Base-by-base conservation (phyloP, 2,113 vertebrate species). In the Girardinichthys multiradiatus region DNA sequence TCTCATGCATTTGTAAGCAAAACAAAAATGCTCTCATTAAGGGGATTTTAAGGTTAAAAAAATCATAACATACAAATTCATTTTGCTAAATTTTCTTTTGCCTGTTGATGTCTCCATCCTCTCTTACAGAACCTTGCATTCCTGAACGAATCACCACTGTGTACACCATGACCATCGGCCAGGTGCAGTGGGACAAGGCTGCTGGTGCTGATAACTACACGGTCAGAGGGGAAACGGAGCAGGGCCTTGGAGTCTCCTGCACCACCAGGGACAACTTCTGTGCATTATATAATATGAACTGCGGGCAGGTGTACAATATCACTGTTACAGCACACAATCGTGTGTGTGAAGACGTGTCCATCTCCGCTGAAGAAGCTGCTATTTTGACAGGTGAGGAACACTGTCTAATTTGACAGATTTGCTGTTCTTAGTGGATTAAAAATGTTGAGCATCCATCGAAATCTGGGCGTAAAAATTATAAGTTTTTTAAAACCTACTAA, bases 221-320 rank as follows among this genome's bases (percentile, higher is more conserved):
- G 0, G 91, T 79, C 0, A 63, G 12, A 10, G 94, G 86, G 1
- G 69, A 79, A 17, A 93, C 93, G 1, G 70, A 70, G 0, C 35
- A 91, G 65, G 95, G 94, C 71, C 77, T 85, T 33, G 28, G 0
- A 6, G 59, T 70, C 29, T 78, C 84, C 29, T 95, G 94, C 68
- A 42, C 2, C n/a, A 90, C 91, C 58, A 87, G 0, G 0, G 90
- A 92, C 70, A 92, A 86, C 15, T 81, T 76, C 64, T 95, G 94
- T 58, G 42, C 70, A 26, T 9, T 95, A 27, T 59, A 88, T 28
- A 71, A 68, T 33, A 48, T 95, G 69, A 11, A 21, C 0, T 95
- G 95, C 57, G 87, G 94, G 72, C 88, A 93, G 63, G 66, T 33
- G 2, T 95, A 95, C 81, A 89, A 63, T 54, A 48, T 95, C 71